phyloP scores from a whole-genome alignment of 2,888 invertebrate species.

The Epirrhoe alternata region DNA sequence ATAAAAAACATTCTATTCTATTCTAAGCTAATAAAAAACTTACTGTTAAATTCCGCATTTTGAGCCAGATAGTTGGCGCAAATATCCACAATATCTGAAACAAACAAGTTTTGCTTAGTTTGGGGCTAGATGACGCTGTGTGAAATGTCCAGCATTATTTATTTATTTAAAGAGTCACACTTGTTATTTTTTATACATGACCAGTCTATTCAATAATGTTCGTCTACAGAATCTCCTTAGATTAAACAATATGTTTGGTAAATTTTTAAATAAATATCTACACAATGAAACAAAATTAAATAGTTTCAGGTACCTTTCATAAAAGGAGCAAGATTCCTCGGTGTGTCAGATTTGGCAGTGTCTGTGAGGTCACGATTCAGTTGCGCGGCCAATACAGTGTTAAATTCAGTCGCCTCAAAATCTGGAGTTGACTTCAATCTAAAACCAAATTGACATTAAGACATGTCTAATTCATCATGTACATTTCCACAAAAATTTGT shows the following conservation, averaged over 20 bases:
- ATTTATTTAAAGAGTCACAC: too few relatives aligned
- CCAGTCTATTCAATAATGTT: too few relatives aligned
- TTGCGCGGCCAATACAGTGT: constrained; percentile 51
- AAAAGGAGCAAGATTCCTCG: constrained; percentile 49
- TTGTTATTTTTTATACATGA: too few relatives aligned
- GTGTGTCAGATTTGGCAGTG: constrained; percentile 55
- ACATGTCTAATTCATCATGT: too few relatives aligned
- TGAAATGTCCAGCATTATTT: too few relatives aligned
- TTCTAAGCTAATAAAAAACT: constrained; percentile 49
- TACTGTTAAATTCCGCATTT: constrained; percentile 70
- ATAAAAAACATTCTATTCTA: too few relatives aligned
- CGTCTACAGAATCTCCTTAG: too few relatives aligned
- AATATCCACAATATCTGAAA: constrained; percentile 70
- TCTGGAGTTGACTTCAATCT: constrained; percentile 63
- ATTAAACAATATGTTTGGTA: too few relatives aligned
- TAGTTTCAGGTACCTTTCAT: constrained; percentile 60
- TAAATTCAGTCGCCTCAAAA: constrained; percentile 61
- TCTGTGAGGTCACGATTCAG: constrained; percentile 55
- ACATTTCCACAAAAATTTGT: too few relatives aligned
- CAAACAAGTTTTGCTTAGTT: too few relatives aligned
- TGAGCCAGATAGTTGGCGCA: constrained; percentile 70
- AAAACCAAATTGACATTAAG: constrained; percentile 19
- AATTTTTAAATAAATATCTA: background rate
- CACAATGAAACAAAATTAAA: background rate
- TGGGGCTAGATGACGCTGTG: too few relatives aligned